phyloP scores from a whole-genome alignment of 1,140 invertebrate species.

The Ceratina japonica region DNA sequence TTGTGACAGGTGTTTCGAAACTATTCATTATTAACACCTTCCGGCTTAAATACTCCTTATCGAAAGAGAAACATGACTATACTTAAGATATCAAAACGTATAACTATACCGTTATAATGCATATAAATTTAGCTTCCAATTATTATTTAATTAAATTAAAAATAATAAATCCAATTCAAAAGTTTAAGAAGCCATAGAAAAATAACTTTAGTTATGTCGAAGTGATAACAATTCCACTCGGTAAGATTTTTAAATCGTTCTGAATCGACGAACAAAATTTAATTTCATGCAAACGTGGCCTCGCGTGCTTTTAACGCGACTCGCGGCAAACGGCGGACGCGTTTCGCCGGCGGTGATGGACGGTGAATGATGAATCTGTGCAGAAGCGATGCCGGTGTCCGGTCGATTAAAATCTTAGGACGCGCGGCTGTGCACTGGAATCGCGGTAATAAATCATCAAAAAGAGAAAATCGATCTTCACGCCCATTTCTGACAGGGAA shows the following conservation, averaged over 20 bases:
- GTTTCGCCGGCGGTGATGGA: slow-evolving; percentile 16
- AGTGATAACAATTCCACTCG: too few species aligned
- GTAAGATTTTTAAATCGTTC: too few species aligned
- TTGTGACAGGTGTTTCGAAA: too few species aligned
- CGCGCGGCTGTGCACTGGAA: slow-evolving; percentile 19
- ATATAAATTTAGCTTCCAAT: too few species aligned
- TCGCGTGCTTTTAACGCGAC: not conserved
- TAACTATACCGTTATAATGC: too few species aligned
- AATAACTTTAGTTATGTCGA: too few species aligned
- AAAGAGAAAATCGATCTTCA: slow-evolving; percentile 48
- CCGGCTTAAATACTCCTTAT: not conserved
- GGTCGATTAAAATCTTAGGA: slow-evolving; percentile 46
- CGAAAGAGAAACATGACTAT: too few species aligned
- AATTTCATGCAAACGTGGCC: too few species aligned
- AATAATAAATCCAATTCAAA: too few species aligned
- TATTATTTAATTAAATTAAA: too few species aligned
- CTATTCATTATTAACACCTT: not conserved
- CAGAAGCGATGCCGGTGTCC: slow-evolving; percentile 38
- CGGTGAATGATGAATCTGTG: slow-evolving; percentile 24
- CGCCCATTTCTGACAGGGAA: slow-evolving; percentile 38
- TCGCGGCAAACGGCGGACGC: not conserved
- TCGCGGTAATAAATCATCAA: slow-evolving; percentile 48
- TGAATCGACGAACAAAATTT: not conserved
- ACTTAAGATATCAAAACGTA: too few species aligned
- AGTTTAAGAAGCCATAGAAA: too few species aligned